These are phyloP conservation scores for Acestrorhynchus altus DNA, from an alignment of 2,797 vertebrate species.

Conservation along the genomic window DNA sequence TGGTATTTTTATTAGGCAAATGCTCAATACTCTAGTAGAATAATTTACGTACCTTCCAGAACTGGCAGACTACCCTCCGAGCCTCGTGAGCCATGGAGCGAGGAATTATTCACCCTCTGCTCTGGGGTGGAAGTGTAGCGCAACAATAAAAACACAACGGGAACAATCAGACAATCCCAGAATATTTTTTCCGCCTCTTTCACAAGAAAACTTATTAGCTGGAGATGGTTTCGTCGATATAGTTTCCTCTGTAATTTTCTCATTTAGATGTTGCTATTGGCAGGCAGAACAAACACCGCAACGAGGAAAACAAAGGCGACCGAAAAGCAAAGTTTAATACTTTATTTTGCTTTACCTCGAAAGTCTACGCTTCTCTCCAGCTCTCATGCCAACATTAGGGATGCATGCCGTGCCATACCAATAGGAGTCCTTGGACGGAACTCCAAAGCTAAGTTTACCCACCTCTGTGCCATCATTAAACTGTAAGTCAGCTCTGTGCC, in stretches of 20 bases:
- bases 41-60: constrained; percentile 68
- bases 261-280: constrained; percentile 26
- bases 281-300: neutral
- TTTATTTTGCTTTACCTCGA: neutral
- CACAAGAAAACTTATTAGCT: neutral
- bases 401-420: neutral
- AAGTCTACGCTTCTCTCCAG: neutral
- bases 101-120: constrained; percentile 52
- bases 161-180: constrained; percentile 55
- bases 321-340: neutral
- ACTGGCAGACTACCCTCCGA: constrained; percentile 61
- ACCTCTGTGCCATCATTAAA: too few relatives aligned
- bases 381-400: neutral
- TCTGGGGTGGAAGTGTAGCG: constrained; percentile 56
- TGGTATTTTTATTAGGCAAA: constrained; percentile 77
- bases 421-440: too few relatives aligned
- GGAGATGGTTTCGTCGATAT: constrained; percentile 15
- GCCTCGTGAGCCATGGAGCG: constrained; percentile 57
- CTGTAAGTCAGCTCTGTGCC: neutral
- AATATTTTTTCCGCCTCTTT: constrained; percentile 17
- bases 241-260: neutral
- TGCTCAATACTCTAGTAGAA: constrained; percentile 71
- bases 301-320: neutral
- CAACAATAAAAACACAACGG: constrained; percentile 63
- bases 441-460: too few relatives aligned